Evolutionary conservation across 2,888 invertebrate species (phyloP).

Genomic region (Drosophila dives): DNA sequence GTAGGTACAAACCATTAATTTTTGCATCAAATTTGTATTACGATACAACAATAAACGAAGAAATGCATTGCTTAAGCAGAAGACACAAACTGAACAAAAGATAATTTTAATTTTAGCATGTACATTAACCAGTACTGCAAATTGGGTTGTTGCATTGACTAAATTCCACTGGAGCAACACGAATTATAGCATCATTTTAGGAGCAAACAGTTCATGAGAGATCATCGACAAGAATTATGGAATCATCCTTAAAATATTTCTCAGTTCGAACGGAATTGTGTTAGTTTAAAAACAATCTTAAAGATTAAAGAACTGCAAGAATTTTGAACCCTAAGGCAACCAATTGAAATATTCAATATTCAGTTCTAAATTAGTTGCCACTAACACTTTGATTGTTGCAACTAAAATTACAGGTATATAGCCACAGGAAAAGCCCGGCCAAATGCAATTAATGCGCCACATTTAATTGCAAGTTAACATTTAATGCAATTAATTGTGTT

Average conservation of each 20-base stretch:
- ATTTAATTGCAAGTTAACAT: slow-evolving; percentile 72
- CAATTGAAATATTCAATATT: not conserved
- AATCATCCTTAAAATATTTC: not conserved
- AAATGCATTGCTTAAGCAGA: not conserved
- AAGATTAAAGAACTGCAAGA: not conserved
- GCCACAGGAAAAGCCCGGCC: slow-evolving; percentile 51
- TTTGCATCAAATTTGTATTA: not conserved
- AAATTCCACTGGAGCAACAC: not conserved
- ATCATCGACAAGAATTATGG: not conserved
- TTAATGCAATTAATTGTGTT: slow-evolving; percentile 74
- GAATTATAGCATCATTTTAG: not conserved
- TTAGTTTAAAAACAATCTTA: not conserved
- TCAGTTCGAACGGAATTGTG: not conserved
- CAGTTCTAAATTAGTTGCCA: not conserved
- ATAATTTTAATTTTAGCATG: not conserved
- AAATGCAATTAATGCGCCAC: slow-evolving; percentile 67
- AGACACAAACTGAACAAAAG: not conserved
- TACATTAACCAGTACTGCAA: not conserved
- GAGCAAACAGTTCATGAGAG: not conserved
- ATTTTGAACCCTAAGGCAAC: not conserved
- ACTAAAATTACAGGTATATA: slow-evolving; percentile 47
- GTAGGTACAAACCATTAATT: too few relatives aligned
- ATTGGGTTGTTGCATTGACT: not conserved
- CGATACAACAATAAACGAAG: not conserved
- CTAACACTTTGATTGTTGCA: not conserved